Conservation (phyloP, 2,113 vertebrate genomes). For the Canis aureus region DNA sequence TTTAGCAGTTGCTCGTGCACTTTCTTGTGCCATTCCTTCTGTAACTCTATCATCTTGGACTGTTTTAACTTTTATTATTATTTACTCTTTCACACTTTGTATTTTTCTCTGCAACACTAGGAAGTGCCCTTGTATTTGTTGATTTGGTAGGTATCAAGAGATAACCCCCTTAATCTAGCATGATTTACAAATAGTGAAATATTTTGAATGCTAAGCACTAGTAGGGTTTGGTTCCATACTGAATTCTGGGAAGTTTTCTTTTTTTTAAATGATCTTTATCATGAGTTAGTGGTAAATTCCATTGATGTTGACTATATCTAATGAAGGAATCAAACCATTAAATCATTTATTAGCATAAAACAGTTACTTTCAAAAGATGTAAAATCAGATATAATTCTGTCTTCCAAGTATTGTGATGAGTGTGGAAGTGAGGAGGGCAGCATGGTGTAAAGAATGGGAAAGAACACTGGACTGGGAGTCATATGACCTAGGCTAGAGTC, state of each 20-base stretch:
- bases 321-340: conserved; percentile 36
- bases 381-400: background rate
- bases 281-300: conserved; percentile 15
- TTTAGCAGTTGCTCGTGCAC: background rate
- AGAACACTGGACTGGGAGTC: background rate
- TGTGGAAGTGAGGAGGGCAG: background rate
- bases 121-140: background rate
- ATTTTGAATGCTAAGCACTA: background rate
- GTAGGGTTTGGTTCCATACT: background rate
- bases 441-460: too few species aligned
- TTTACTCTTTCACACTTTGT: background rate
- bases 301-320: background rate
- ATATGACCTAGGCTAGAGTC: background rate
- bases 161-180: background rate
- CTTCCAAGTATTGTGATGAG: background rate
- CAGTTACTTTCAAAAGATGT: background rate
- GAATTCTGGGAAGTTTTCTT: background rate
- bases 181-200: conserved; percentile 2
- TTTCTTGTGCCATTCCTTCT: background rate
- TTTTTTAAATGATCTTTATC: background rate
- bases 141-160: background rate
- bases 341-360: conserved; percentile 2
- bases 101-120: background rate
- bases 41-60: background rate
- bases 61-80: background rate